Evolutionary conservation across 2,113 vertebrate species (phyloP).

Genomic region (Phalacrocorax carbo): DNA sequence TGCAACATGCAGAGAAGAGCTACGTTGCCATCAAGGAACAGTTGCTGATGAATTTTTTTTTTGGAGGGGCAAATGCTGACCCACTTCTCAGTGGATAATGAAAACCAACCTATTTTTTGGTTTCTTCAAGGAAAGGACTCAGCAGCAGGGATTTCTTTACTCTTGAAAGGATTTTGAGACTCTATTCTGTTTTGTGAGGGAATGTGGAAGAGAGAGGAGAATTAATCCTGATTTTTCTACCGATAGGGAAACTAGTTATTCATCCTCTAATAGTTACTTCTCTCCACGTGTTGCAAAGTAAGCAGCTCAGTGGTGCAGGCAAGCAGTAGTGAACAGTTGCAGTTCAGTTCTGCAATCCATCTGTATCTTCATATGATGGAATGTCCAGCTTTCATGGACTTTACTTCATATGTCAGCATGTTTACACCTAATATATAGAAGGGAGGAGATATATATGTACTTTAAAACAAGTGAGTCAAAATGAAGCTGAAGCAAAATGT

Average conservation of each 20-base stretch:
- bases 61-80: background rate
- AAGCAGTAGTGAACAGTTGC: background rate
- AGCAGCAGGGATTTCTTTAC: background rate
- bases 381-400: background rate
- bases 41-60: background rate
- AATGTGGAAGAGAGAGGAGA: background rate
- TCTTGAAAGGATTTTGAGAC: background rate
- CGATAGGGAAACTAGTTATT: background rate
- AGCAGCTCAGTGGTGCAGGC: background rate
- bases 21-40: background rate
- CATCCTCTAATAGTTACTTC: background rate
- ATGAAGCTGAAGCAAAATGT: background rate
- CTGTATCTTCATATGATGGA: background rate
- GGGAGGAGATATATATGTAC: fast-evolving
- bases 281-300: background rate
- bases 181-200: background rate
- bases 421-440: background rate
- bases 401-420: background rate
- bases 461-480: background rate
- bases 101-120: background rate
- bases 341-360: background rate
- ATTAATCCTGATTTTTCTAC: background rate
- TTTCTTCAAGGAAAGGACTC: background rate
- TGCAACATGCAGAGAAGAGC: background rate
- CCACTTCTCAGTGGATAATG: background rate